Percentiles rank a stretch among this genome's conserved stretches.
These are phyloP conservation scores for Leucophenga maculata DNA, from an alignment of 2,888 invertebrate genomes.

Conservation along the genomic window DNA sequence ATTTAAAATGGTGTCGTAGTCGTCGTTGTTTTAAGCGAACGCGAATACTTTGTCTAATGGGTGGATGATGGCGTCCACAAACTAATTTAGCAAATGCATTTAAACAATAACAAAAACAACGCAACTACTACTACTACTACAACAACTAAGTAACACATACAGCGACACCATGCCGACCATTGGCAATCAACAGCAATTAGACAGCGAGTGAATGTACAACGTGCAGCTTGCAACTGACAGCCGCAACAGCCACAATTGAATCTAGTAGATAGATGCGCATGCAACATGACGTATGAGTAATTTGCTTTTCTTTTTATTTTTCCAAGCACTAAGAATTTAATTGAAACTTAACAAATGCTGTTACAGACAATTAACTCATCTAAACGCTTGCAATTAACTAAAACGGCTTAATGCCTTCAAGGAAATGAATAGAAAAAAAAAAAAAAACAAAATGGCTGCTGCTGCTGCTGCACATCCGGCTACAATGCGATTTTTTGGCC, in stretches of 20 bases:
- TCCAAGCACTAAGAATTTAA: background rate
- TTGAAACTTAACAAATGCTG: background rate
- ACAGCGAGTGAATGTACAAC: background rate
- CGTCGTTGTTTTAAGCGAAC: no score
- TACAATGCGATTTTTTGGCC: background rate
- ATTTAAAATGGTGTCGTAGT: no score
- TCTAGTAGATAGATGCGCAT: no score
- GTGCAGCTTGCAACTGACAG: slow-evolving; percentile 10
- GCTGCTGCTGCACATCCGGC: no score
- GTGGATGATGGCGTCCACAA: background rate
- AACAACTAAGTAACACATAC: background rate
- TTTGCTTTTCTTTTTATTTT: background rate
- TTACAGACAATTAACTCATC: no score
- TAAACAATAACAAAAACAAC: slow-evolving; percentile 5
- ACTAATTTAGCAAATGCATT: slow-evolving; percentile 25
- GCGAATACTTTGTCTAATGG: background rate
- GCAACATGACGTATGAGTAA: background rate
- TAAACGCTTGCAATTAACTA: no score
- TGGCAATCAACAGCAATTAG: slow-evolving; percentile 17
- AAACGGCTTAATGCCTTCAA: no score
- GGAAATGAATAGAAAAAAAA: background rate
- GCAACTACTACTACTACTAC: background rate
- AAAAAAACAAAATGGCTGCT: background rate
- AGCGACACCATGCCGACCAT: background rate
- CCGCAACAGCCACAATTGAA: background rate